These are phyloP conservation scores for Antheraea pernyi DNA, from an alignment of 1,140 invertebrate genomes.

Conservation along the genomic window DNA sequence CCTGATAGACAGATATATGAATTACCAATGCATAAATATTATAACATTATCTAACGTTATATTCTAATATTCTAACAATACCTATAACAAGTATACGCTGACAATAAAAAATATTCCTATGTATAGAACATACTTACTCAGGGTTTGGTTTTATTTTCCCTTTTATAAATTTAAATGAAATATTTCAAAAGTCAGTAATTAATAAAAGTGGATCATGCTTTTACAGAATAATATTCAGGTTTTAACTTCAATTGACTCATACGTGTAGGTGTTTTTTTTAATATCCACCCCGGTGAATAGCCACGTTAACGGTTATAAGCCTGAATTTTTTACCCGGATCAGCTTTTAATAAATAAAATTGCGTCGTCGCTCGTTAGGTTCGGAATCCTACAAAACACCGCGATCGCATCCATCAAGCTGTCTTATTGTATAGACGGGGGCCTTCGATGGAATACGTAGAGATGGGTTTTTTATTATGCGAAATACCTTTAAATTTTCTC, in stretches of 20 bases:
- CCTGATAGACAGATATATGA: background rate
- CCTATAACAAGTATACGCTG: background rate
- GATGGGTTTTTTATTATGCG: conserved; percentile 48
- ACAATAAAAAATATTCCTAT: too few species aligned
- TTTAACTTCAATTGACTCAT: too few species aligned
- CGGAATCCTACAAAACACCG: conserved; percentile 42
- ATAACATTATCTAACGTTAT: too few species aligned
- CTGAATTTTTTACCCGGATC: conserved; percentile 15
- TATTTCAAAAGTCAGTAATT: too few species aligned
- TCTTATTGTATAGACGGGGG: conserved; percentile 49
- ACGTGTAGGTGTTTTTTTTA: too few species aligned
- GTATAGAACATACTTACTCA: too few species aligned
- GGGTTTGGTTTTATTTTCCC: too few species aligned
- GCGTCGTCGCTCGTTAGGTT: conserved; percentile 31
- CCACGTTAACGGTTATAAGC: background rate
- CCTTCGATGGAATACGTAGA: conserved; percentile 37
- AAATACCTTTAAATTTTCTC: conserved; percentile 41
- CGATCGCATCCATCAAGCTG: conserved; percentile 56
- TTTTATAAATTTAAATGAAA: too few species aligned
- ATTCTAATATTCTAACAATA: too few species aligned
- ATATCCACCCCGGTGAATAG: background rate
- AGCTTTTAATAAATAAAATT: conserved; percentile 35
- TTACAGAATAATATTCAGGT: too few species aligned
- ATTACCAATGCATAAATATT: background rate
- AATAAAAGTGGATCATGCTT: too few species aligned